These are phyloP conservation scores for Spialia ferax DNA, from an alignment of 2,888 invertebrate species.

Conservation along the genomic window DNA sequence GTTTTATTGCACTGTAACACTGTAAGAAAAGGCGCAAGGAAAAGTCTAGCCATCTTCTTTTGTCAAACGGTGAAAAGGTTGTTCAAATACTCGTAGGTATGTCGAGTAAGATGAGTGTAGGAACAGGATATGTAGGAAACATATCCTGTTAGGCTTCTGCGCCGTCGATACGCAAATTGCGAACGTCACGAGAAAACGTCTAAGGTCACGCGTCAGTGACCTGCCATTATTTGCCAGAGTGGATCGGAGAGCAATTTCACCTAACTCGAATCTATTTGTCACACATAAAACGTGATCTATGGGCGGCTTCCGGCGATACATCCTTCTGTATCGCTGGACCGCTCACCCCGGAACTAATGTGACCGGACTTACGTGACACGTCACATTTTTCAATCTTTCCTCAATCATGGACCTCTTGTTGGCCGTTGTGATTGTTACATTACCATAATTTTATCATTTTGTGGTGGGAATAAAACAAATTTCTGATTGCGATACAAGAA, in stretches of 20 bases:
- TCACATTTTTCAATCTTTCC: slow-evolving; percentile 25
- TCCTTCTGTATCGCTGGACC: slow-evolving; percentile 49
- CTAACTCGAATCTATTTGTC: slow-evolving; percentile 84
- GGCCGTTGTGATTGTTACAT: slow-evolving; percentile 12
- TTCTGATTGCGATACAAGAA: too few relatives aligned
- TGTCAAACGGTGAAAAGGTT: not conserved
- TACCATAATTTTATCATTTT: not conserved
- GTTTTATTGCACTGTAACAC: slow-evolving; percentile 16
- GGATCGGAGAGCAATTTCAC: slow-evolving; percentile 83
- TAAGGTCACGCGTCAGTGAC: slow-evolving; percentile 77
- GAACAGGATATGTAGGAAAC: slow-evolving; percentile 7
- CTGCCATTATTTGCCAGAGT: slow-evolving; percentile 83
- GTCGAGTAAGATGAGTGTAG: not conserved
- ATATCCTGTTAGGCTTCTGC: not conserved
- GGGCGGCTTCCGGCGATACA: slow-evolving; percentile 64
- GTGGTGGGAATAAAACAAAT: too few relatives aligned
- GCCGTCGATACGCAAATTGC: slow-evolving; percentile 67
- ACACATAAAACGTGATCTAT: slow-evolving; percentile 84
- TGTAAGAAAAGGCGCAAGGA: slow-evolving; percentile 42
- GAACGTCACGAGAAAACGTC: slow-evolving; percentile 75
- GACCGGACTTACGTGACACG: slow-evolving; percentile 48
- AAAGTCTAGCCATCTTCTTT: slow-evolving; percentile 48
- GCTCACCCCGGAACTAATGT: slow-evolving; percentile 49
- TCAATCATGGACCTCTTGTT: slow-evolving; percentile 22
- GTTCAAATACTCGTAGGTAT: not conserved